Percentiles rank a stretch among this genome's conserved stretches.
These are phyloP conservation scores for Andricus curvator DNA, from an alignment of 2,888 invertebrate genomes.

Conservation along the genomic window DNA sequence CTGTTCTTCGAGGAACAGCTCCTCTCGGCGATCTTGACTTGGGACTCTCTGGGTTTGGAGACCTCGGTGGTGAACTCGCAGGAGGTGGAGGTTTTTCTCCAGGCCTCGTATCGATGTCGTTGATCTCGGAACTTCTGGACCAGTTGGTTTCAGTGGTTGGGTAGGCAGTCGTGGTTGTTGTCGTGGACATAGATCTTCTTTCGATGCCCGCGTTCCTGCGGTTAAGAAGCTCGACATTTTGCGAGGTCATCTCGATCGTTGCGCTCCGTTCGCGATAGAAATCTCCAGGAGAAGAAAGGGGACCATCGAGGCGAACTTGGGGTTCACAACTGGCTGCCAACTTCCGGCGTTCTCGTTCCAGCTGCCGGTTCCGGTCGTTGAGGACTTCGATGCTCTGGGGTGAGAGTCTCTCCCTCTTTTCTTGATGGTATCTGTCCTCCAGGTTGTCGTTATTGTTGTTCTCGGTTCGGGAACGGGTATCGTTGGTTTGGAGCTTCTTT, in stretches of 20 bases:
- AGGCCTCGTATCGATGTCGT: conserved; percentile 46
- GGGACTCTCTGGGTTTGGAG: conserved; percentile 65
- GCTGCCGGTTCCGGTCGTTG: conserved; percentile 73
- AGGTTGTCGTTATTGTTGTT: conserved; percentile 66
- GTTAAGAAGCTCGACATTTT: conserved; percentile 73
- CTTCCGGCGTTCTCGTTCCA: conserved; percentile 72
- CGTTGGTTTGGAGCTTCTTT: conserved; percentile 74
- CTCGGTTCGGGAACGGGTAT: conserved; percentile 62
- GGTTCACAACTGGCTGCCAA: conserved; percentile 72
- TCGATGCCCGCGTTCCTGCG: conserved; percentile 67
- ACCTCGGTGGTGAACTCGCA: conserved; percentile 67
- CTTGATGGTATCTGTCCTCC: conserved; percentile 55
- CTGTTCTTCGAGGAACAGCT: conserved; percentile 66
- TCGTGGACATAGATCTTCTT: conserved; percentile 57
- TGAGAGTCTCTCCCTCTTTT: conserved; percentile 67
- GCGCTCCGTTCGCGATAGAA: conserved; percentile 71
- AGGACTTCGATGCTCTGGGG: conserved; percentile 73
- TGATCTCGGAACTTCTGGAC: conserved; percentile 56
- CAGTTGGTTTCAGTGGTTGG: conserved; percentile 53
- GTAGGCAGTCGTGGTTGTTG: conserved; percentile 51
- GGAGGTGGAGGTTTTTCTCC: conserved; percentile 62
- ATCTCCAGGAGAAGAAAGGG: conserved; percentile 60
- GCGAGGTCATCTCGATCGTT: conserved; percentile 76
- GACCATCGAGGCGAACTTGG: conserved; percentile 54
- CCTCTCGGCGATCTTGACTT: conserved; percentile 75